Conservation (phyloP, 2,888 invertebrate species). For the Eurytoma californica region DNA sequence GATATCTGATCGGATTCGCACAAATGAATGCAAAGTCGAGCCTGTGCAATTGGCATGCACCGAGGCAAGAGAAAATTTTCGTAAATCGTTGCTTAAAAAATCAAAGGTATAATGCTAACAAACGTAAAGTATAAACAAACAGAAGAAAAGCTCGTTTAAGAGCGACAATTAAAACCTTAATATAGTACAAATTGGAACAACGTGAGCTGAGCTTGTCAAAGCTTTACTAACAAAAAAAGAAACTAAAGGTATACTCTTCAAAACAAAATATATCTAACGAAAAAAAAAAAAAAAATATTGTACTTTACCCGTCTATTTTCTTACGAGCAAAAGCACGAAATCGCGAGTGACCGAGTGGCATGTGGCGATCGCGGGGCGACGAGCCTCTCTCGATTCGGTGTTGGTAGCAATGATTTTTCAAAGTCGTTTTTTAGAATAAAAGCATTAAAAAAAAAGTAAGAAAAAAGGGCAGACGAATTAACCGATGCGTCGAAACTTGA, state of each 20-base stretch:
- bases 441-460: not conserved
- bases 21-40: not conserved
- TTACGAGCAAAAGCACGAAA: slow-evolving; percentile 28
- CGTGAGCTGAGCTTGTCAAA: slow-evolving; percentile 18
- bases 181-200: slow-evolving; percentile 55
- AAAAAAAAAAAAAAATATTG: slow-evolving; percentile 17
- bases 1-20: not conserved
- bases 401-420: slow-evolving; percentile 57
- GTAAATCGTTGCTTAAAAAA: not conserved
- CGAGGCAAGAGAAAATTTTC: not conserved
- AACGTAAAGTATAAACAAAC: slow-evolving; percentile 34
- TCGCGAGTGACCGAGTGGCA: slow-evolving; percentile 35
- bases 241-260: slow-evolving; percentile 1
- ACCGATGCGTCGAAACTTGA: too few species aligned
- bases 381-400: slow-evolving; percentile 51
- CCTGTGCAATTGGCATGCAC: too few species aligned
- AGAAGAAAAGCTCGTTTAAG: slow-evolving; percentile 13
- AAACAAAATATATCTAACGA: slow-evolving; percentile 10
- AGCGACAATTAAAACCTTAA: slow-evolving; percentile 31
- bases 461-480: not conserved
- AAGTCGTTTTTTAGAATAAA: slow-evolving; percentile 54
- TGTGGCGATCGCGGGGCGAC: not conserved
- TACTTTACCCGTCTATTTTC: slow-evolving; percentile 46
- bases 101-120: slow-evolving; percentile 36
- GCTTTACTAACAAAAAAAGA: slow-evolving; percentile 7